Base-by-base conservation (phyloP, 2,888 invertebrate genomes). In the Drosophila siamana region DNA sequence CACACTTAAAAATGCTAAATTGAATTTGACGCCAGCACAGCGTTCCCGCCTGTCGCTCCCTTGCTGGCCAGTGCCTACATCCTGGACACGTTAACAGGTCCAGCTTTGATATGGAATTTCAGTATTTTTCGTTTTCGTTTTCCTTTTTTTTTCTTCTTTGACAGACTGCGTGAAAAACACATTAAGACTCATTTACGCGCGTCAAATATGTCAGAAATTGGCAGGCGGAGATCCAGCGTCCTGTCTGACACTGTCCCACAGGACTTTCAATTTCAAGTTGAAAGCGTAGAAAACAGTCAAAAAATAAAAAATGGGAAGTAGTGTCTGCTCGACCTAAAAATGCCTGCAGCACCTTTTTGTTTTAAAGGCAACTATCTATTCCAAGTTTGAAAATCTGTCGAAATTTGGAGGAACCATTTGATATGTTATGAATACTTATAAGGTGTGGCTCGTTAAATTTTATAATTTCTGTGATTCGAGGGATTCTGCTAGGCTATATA, bases 1-100 rank as follows among this genome's bases (percentile, higher is more conserved):
- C 91, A 88, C 91, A 90, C 90, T 90, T 91, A 86, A 90, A 90
- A 90, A 90, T 87, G 89, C 89, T 91, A 90, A 90, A 90, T 90
- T 90, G 79, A 91, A 90, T 90, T 90, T 91, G 87, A 62, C 65
- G 90, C 88, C 86, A 89, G 80, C 87, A 83, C 69, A 67, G 54
- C 56, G 41, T 33, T 60, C 47, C 15, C 36, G 13, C 6, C 36
- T 15, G 0, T 13, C 7, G 6, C 13, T 11, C n/a, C 43, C 7
- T 8, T 6, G 2, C 26, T 24, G 22, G 16, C 16, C 43, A 24
- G 43, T 44, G 41, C 24, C 44, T 44, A 26, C 46, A 55, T 51
- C 9, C 52, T 62, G 47, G 57, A 54, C 62, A 72, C 74, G 65
- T 69, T 60, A 51, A 47, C 62, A 55, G 59, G 70, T 77, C 67